Evolutionary conservation across 2,888 invertebrate species (phyloP).

Genomic region (Acanthosepion esculentum): DNA sequence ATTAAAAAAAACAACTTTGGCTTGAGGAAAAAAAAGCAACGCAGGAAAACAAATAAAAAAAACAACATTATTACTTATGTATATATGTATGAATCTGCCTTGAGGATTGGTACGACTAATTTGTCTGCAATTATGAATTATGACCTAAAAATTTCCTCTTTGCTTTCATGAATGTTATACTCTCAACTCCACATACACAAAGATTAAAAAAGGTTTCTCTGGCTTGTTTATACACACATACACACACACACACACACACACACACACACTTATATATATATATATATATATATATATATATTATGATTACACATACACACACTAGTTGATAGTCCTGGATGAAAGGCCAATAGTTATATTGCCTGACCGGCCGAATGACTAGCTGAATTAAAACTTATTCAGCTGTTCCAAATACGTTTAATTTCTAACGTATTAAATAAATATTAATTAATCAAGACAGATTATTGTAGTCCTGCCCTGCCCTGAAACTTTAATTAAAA

Average conservation of each 20-base stretch:
- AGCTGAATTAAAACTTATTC: background rate
- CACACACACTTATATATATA: background rate
- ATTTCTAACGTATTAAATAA: background rate
- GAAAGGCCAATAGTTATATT: slow-evolving; percentile 2
- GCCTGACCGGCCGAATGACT: background rate
- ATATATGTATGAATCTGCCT: background rate
- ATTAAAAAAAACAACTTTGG: background rate
- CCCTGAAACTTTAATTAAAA: background rate
- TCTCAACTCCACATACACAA: no score
- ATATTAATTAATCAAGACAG: background rate
- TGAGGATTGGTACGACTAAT: background rate
- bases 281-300: background rate
- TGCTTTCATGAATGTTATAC: background rate
- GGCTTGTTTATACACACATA: background rate
- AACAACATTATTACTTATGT: background rate
- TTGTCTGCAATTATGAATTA: background rate
- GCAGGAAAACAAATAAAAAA: background rate
- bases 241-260: background rate
- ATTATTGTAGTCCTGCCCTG: background rate
- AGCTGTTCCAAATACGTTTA: background rate
- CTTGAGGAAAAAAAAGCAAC: background rate
- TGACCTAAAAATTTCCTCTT: background rate
- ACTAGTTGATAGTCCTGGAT: background rate
- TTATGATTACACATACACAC: no score
- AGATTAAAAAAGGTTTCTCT: background rate